Evolutionary conservation across 1,140 invertebrate species (phyloP), one percentile per base, ranked within the genome.

Genomic region (Brachionus calyciflorus): DNA sequence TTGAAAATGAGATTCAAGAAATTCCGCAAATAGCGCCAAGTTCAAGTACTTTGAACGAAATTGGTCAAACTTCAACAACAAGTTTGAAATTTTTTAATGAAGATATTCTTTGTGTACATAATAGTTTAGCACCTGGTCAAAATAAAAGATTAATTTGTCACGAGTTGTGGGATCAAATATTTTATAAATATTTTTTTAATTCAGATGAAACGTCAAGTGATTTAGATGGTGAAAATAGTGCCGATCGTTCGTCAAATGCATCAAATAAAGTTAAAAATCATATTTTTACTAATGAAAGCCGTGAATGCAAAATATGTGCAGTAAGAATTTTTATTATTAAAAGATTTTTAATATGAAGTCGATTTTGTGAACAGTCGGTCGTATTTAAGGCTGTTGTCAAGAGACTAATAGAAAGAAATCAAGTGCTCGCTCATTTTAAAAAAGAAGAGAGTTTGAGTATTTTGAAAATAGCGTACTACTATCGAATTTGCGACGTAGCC

Each of bases 151-250:
- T 65, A n/a, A 37, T 65, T 5, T 65, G 60, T 44, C 5, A 37
- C 19, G 60, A 65, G 24, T 44, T 65, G 24, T 65, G 60, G 60
- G 41, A 65, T 28, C 37, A 65, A 44, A 44, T 65, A 14, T 65
- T 65, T 24, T 65, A 12, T 41, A 65, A 44, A 44, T 65, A 65
- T 44, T 65, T 65, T 65, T 65, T 60, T 6, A 60, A 37, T n/a
- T n/a, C n/a, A 21, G 28, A 17, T 33, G 55, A 60, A 19, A 17
- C 17, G 2, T n/a, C 55, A 9, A 30, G 37, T 10, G 37, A 24
- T 44, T 41, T 44, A 24, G 21, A 65, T 7, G 17, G 17, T 24
- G 17, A 24, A 24, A 5, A 41, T 10, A n/a, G 9, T 6, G 37
- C 41, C 4, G 3, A 28, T 60, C 55, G 17, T 19, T 60, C 55